Base-by-base conservation (phyloP, 2,113 vertebrate species). In the Sarotherodon lohbergeri region DNA sequence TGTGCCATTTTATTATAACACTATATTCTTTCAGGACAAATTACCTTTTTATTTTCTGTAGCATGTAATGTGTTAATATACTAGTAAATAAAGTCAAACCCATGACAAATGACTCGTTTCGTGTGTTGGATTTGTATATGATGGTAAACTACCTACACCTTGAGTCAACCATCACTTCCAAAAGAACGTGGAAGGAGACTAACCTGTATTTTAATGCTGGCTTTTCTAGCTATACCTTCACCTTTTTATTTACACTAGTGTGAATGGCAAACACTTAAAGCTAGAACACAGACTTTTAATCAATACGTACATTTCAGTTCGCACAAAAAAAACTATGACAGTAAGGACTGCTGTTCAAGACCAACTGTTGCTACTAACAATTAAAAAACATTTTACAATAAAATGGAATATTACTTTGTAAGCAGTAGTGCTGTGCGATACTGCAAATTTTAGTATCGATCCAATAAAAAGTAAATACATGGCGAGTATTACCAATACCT, bases 1-100 rank as follows among this genome's bases (percentile, higher is more conserved):
- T 96, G 96, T 98, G 97, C 97, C 97, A 98, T 98, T 98, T 97
- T 98, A 98, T 97, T 97, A 98, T 97, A 98, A 98, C 98, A 98
- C 97, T 98, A 98, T 98, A 98, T 96, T 96, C 97, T 98, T 98
- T 98, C 96, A 97, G 97, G 96, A 94, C 90, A 85, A 68, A 93
- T 95, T 92, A 95, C 96, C 95, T 95, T 94, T 95, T 96, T 96
- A 95, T 96, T 97, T 97, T 97, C 97, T 96, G 97, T 98, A 98
- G 98, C 97, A 98, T 98, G 98, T 98, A 97, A 97, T 97, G 97
- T 98, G 97, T 98, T 98, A 94, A 94, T 97, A 97, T 95, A 96
- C 97, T 98, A 97, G 97, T 97, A 97, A 99, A 98, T 98, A 98
- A 99, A 98, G 91, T 94, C 82, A 89, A 93, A 90, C 86, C 85